Base-by-base conservation (phyloP, 2,888 invertebrate genomes). In the Falcaria lacertinaria region DNA sequence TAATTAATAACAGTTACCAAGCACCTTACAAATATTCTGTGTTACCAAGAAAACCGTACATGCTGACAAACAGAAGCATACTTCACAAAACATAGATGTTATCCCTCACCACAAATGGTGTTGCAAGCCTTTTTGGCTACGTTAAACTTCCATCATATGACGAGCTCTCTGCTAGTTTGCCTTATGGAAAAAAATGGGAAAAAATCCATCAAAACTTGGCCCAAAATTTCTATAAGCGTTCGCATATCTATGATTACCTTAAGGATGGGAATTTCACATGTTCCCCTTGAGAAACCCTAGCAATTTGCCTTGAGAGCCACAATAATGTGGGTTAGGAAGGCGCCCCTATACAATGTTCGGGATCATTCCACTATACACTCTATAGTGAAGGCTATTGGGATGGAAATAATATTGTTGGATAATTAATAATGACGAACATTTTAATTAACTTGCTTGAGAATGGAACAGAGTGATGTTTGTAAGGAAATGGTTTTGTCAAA, bases 241-340 rank as follows among this genome's bases (percentile, higher is more conserved):
- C 11, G 3, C 28, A 28, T 11, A 28, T 28, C 28, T 11, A 28
- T 28, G 11, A 28, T 11, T 3, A 11, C 11, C 8, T 11, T 28
- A 7, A 28, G 28, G 8, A 11, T 7, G 3, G 28, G 28, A 28
- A 50, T 54, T 56, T 44, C 43, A 47, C 42, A 40, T 34, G 42
- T 37, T 45, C 43, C 49, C 44, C 43, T 35, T 50, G 49, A 55
- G 57, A 60, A 44, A 53, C 45, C 47, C 42, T 54, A 60, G 62
- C 66, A 64, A 67, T 66, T 67, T 61, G 50, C 51, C 37, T 59
- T 39, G 39, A 64, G 64, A 44, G 48, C 25, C 14, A 17, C 36
- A 42, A 60, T 52, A 57, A 60, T 57, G 32, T 45, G 37, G 14
- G 22, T 7, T 22, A 11, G 16, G 37, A 15, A 11, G n/a, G 19